A percentile compares a stretch with the other conserved stretches of the same genome.
Conservation (phyloP, 2,888 invertebrate species). For the Drosophila algonquin region DNA sequence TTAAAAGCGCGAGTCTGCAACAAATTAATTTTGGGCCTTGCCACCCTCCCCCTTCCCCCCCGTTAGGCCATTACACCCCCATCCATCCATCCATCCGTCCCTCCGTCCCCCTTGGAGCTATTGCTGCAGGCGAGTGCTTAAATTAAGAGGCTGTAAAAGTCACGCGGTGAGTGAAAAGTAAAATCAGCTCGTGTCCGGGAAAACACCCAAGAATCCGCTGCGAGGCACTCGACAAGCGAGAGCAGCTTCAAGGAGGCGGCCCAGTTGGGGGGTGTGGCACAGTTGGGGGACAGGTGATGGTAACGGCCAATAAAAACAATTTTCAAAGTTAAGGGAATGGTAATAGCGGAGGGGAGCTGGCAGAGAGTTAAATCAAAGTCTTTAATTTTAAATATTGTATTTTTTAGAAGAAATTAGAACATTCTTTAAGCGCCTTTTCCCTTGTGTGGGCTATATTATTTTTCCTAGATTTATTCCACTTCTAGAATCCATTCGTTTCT, state of each 20-base stretch:
- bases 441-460: too few species aligned
- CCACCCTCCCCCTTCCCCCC: not conserved
- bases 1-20: conserved; percentile 75
- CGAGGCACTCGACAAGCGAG: conserved; percentile 17
- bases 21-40: conserved; percentile 75
- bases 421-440: too few species aligned
- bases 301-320: conserved; percentile 79
- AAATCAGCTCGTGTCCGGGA: conserved; percentile 43
- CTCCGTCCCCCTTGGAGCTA: conserved; percentile 38
- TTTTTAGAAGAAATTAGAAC: not conserved
- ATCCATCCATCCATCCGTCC: too few species aligned
- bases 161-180: conserved; percentile 77
- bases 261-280: conserved; percentile 27
- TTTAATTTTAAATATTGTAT: not conserved
- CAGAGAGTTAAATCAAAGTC: conserved; percentile 11
- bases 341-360: not conserved
- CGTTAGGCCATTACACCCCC: conserved; percentile 19
- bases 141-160: conserved; percentile 80
- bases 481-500: too few species aligned
- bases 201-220: conserved; percentile 36
- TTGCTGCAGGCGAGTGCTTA: conserved; percentile 57
- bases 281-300: conserved; percentile 66
- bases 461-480: too few species aligned
- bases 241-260: conserved; percentile 3
- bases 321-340: conserved; percentile 44